Percentiles rank a stretch among this genome's conserved stretches.
Evolutionary conservation across 2,888 invertebrate genomes (phyloP).

Genomic region (Neoascia interrupta): DNA sequence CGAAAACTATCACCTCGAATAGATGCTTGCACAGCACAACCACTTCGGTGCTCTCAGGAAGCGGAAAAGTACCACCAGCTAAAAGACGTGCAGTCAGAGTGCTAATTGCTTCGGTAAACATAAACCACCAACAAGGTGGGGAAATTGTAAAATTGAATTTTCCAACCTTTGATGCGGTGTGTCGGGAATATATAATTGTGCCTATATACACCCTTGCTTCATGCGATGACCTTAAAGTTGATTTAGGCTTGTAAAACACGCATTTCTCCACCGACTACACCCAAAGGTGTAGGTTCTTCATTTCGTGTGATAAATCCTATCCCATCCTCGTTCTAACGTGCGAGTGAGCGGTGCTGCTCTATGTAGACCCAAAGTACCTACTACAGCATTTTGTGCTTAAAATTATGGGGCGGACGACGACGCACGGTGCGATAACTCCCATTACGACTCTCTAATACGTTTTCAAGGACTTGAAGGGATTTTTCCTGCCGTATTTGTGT

Average conservation of each 20-base stretch:
- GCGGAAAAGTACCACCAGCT: constrained; percentile 16
- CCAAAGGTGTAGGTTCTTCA: too few relatives aligned
- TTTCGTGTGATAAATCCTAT: constrained; percentile 1
- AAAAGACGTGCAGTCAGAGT: constrained; percentile 20
- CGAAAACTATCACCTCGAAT: too few relatives aligned
- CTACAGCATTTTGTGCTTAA: constrained; percentile 10
- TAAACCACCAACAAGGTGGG: constrained; percentile 1
- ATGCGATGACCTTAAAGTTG: constrained; percentile 12
- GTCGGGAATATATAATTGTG: background rate
- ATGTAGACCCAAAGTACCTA: too few relatives aligned
- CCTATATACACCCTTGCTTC: too few relatives aligned
- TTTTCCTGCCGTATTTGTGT: constrained; percentile 3
- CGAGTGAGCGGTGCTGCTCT: too few relatives aligned
- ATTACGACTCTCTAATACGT: constrained; percentile 21
- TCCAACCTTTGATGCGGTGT: background rate
- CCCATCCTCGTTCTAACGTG: constrained; percentile 13
- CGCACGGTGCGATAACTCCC: constrained; percentile 25
- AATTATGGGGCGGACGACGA: constrained; percentile 25
- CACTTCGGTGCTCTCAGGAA: constrained; percentile 24
- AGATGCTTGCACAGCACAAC: background rate
- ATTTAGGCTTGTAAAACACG: constrained; percentile 27
- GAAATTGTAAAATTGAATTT: constrained; percentile 6
- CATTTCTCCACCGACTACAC: too few relatives aligned
- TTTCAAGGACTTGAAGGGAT: constrained; percentile 39
- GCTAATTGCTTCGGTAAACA: constrained; percentile 32